Evolutionary conservation across 2,797 vertebrate species (phyloP).

Genomic region (Thaleichthys pacificus): DNA sequence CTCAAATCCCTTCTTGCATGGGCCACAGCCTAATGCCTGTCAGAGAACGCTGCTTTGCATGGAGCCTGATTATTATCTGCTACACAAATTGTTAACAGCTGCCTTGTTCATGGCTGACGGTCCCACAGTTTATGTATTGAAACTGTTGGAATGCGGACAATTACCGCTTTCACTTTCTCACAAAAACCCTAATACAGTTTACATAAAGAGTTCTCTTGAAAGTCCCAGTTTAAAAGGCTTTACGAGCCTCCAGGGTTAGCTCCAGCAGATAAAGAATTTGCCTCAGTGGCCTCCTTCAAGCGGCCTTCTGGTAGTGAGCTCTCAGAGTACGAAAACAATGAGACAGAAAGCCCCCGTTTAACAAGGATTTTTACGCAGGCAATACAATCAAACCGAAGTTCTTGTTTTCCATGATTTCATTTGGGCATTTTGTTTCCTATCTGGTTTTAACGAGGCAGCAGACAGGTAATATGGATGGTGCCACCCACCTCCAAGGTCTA

Average conservation of each 20-base stretch:
- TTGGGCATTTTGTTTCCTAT: constrained; percentile 37
- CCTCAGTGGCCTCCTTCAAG: constrained; percentile 37
- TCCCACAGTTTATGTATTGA: constrained; percentile 87
- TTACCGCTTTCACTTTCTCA: constrained; percentile 88
- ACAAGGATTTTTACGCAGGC: constrained; percentile 30
- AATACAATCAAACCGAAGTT: constrained; percentile 21
- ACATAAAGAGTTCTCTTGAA: constrained; percentile 76
- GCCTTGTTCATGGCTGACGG: constrained; percentile 78
- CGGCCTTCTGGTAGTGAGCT: constrained; percentile 51
- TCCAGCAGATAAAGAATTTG: constrained; percentile 44
- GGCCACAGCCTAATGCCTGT: constrained; percentile 70
- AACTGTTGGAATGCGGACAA: constrained; percentile 91
- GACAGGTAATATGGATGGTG: constrained; percentile 45
- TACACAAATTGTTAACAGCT: constrained; percentile 92
- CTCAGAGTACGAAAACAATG: constrained; percentile 37
- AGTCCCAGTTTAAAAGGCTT: constrained; percentile 67
- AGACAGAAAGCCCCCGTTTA: not conserved
- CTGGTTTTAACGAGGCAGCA: constrained; percentile 59
- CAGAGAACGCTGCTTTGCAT: constrained; percentile 81
- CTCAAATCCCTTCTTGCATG: constrained; percentile 67
- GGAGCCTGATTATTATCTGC: constrained; percentile 88
- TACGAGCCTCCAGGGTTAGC: constrained; percentile 58
- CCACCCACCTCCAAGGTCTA: constrained; percentile 66
- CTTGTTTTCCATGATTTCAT: constrained; percentile 45
- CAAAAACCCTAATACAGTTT: constrained; percentile 69